Conservation (phyloP, 2,888 invertebrate species). For the Drosophila dives region DNA sequence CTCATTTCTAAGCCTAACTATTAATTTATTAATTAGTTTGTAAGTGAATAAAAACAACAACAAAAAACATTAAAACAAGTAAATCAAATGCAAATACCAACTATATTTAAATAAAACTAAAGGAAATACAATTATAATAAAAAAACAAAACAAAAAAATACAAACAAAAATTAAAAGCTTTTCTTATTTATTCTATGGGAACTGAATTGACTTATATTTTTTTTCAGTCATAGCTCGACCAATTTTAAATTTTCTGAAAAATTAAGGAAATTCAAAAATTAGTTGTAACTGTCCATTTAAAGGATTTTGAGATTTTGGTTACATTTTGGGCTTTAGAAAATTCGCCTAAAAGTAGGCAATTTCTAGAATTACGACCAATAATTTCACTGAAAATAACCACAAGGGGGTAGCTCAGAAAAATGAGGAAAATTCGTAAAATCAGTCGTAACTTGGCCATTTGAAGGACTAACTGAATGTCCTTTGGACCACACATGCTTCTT, state of each 20-base stretch:
- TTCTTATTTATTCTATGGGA: background rate
- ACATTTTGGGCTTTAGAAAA: no score
- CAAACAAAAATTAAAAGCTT: constrained; percentile 36
- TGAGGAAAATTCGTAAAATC: no score
- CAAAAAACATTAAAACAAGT: constrained; percentile 53
- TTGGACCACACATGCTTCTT: background rate
- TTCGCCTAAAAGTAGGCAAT: no score
- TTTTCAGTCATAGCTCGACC: no score
- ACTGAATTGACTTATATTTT: background rate
- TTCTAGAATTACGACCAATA: no score
- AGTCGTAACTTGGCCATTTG: no score
- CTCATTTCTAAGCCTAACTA: constrained; percentile 76
- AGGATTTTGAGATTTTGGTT: no score
- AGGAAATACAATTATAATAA: constrained; percentile 72
- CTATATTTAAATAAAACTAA: constrained; percentile 66
- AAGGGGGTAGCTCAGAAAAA: no score
- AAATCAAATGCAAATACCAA: constrained; percentile 71
- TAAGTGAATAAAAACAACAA: constrained; percentile 63
- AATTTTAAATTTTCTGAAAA: no score
- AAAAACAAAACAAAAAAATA: constrained; percentile 57
- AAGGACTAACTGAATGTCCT: background rate
- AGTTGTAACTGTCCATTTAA: no score
- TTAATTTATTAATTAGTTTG: constrained; percentile 81
- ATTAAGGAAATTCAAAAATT: no score
- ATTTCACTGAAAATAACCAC: no score